These are phyloP conservation scores for Prinia subflava DNA, from an alignment of 2,113 vertebrate genomes.

Conservation along the genomic window DNA sequence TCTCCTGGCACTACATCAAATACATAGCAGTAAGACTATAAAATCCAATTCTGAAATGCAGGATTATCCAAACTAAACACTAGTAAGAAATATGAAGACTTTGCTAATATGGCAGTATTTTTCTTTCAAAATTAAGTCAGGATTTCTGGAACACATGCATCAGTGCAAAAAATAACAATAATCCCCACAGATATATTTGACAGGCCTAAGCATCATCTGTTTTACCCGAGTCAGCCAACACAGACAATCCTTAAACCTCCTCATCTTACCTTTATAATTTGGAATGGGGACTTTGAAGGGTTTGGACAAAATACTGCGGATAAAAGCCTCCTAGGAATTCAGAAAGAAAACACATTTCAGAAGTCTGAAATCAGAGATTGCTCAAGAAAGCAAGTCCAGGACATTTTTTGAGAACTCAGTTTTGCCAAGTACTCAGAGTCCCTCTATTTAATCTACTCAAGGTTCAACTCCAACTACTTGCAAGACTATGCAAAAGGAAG, in stretches of 20 bases:
- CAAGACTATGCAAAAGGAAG: background rate
- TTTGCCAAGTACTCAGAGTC: background rate
- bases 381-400: background rate
- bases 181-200: background rate
- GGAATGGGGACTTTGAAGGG: constrained; percentile 95
- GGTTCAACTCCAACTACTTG: background rate
- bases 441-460: background rate
- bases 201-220: background rate
- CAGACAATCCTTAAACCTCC: background rate
- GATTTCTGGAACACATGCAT: background rate
- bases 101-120: background rate
- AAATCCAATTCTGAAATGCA: constrained; percentile 29
- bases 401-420: background rate
- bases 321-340: constrained; percentile 88
- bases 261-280: constrained; percentile 90
- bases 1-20: constrained; percentile 28
- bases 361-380: background rate
- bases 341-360: constrained; percentile 28
- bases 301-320: constrained; percentile 92
- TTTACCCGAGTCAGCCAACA: background rate
- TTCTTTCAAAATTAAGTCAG: constrained; percentile 5
- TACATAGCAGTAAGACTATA: background rate
- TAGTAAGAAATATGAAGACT: constrained; percentile 22
- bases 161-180: constrained; percentile 34
- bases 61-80: constrained; percentile 48